These are phyloP conservation scores for Chloroclystis v-ata DNA, from an alignment of 2,888 invertebrate species.

Conservation along the genomic window DNA sequence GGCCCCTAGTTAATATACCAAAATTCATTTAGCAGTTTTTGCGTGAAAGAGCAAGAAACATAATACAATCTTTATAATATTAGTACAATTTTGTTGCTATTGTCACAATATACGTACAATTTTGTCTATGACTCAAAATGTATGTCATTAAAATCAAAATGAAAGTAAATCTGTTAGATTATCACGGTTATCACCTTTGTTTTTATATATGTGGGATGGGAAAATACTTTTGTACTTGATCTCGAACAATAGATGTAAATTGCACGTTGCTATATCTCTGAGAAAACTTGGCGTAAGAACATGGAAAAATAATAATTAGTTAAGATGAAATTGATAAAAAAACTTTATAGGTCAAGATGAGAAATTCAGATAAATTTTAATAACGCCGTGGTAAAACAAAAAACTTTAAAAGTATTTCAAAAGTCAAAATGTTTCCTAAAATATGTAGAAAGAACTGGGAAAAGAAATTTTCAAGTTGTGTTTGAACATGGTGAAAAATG, in stretches of 20 bases:
- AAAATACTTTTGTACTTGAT: constrained; percentile 18
- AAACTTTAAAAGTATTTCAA: not conserved
- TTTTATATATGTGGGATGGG: constrained; percentile 26
- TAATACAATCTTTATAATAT: no score
- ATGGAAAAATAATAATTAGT: constrained; percentile 15
- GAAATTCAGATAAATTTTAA: constrained; percentile 2
- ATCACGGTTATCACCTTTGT: constrained; percentile 26
- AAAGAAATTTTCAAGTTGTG: no score
- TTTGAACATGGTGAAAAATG: no score
- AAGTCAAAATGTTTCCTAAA: not conserved
- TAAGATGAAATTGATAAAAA: constrained; percentile 19
- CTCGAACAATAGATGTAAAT: constrained; percentile 22
- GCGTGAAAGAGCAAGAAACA: no score
- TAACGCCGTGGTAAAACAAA: not conserved
- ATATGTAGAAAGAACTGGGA: no score
- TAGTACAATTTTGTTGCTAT: no score
- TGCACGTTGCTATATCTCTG: constrained; percentile 12
- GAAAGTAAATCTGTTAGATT: constrained; percentile 26
- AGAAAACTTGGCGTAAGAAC: constrained; percentile 17
- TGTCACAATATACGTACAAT: no score
- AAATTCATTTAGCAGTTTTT: no score
- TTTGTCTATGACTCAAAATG: no score
- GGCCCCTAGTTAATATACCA: no score
- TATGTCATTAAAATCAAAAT: constrained; percentile 1
- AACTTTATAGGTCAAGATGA: constrained; percentile 2